Base-by-base conservation (phyloP, 1,140 invertebrate species). In the Eubasilissa regina region DNA sequence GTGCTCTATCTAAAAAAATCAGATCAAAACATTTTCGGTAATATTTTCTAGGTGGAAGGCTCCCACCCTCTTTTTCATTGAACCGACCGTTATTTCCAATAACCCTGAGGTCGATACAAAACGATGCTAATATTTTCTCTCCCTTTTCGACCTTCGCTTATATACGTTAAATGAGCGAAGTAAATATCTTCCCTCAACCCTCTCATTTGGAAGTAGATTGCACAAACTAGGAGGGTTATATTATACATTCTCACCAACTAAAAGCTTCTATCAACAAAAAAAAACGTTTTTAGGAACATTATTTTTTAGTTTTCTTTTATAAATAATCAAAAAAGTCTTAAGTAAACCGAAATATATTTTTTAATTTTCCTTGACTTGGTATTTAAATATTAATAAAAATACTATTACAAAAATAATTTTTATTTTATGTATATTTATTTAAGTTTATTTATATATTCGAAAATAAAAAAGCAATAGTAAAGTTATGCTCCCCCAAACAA, bases 41-140 rank as follows among this genome's bases (percentile, higher is more conserved):
- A 47, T 70, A 45, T 68, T 68, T 70, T 47, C 66, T 6, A 70
- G 9, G 47, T 10, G 43, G 45, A 15, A 47, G 43, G 17, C n/a
- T 70, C 45, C 21, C 15, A 17, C 43, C 47, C 7, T 9, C n/a
- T n/a, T 10, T 70, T 70, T 70, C 21, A 17, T 17, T 48, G 4
- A 10, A 15, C 21, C 66, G 10, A 70, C 21, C 66, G 45, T 19
- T 44, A 70, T 70, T 70, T 70, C 21, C 66, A 45, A 70, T 70
- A 70, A 70, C 66, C n/a, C 45, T 70, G 66, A 70, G 44, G n/a
- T 70, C 66, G 66, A 70, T 70, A 70, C 66, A 70, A 70, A 70
- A 70, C 66, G 66, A 70, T 45, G 45, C 43, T 21, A 70, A 70
- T 48, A 70, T 70, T 70, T 47, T 48, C 66, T 19, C 15, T 48